Evolutionary conservation across 2,113 vertebrate species (phyloP).

Genomic region (Bucco capensis): DNA sequence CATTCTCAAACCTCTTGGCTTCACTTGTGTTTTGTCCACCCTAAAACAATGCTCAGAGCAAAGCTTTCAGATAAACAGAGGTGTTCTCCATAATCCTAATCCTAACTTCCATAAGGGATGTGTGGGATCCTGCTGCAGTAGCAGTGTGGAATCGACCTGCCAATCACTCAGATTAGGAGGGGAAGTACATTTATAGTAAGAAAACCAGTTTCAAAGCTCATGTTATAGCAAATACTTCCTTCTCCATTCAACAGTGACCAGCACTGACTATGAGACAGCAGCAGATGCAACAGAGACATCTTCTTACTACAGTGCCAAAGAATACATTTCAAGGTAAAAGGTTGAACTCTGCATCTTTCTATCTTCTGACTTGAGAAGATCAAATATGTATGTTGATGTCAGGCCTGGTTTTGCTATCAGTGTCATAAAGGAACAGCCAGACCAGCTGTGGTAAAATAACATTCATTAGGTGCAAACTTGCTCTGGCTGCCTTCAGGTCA

Average conservation of each 20-base stretch:
- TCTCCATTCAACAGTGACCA: conserved; percentile 34
- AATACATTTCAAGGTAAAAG: conserved; percentile 61
- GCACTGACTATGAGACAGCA: conserved; percentile 59
- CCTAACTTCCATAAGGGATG: fast-evolving
- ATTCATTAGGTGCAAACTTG: background rate
- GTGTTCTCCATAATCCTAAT: background rate
- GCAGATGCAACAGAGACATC: conserved; percentile 65
- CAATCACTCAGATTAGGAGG: background rate
- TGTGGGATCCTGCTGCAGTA: background rate
- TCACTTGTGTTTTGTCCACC: background rate
- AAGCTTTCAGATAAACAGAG: background rate
- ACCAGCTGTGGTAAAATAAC: background rate
- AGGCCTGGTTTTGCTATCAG: background rate
- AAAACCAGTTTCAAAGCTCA: background rate
- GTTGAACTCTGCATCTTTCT: background rate
- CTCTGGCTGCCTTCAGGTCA: background rate
- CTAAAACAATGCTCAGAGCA: background rate
- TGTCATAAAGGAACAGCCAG: background rate
- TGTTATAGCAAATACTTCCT: background rate
- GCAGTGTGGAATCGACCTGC: background rate
- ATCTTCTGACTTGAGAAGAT: background rate
- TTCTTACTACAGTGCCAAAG: conserved; percentile 63
- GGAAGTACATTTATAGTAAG: background rate
- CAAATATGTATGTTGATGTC: background rate
- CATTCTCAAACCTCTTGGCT: fast-evolving